Base-by-base conservation (phyloP, 1,140 invertebrate genomes). In the Diachasma alloeum region DNA sequence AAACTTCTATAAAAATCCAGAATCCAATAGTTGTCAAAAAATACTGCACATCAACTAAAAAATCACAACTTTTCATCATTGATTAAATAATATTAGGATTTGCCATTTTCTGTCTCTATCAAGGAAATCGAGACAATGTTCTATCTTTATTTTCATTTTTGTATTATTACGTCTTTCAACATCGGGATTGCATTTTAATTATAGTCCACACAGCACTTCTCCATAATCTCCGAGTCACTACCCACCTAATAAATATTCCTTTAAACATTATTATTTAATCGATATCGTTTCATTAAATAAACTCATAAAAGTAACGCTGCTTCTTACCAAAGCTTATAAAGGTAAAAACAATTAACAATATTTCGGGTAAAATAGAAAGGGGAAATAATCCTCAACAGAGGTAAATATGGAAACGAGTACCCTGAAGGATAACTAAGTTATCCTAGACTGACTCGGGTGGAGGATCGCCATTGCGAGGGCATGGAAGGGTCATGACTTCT, bases 391-490 rank as follows among this genome's bases (percentile, higher is more conserved):
- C 70, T 79, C 85, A 89, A 82, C 87, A 89, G 74, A 89, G 86
- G 69, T 89, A 89, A 82, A 88, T 83, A 72, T 85, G 86, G 74
- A 89, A 89, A 78, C 86, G 83, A 71, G 86, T 82, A 74, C 86
- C 86, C 78, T 83, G 85, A 80, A 88, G 78, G 83, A 89, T 85
- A 74, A 89, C 85, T 75, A 88, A 76, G 82, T 81, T 86, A 81
- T 89, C 87, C 87, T 89, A 89, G 80, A 89, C 87, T 6, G 85
- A 82, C 76, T 88, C 86, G 0, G 87, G 87, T 6, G 87, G 86
- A 63, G 86, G 86, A 79, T 85, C 86, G 11, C 78, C 80, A 73
- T 85, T 84, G n/a, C 84, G 77, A 76, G 75, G 74, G 46, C 80
- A 80, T 44, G 82, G 74, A 76, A 86, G 83, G 72, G 87, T 83